Conservation (phyloP, 2,888 invertebrate species). For the Dicranocentrus wangi region DNA sequence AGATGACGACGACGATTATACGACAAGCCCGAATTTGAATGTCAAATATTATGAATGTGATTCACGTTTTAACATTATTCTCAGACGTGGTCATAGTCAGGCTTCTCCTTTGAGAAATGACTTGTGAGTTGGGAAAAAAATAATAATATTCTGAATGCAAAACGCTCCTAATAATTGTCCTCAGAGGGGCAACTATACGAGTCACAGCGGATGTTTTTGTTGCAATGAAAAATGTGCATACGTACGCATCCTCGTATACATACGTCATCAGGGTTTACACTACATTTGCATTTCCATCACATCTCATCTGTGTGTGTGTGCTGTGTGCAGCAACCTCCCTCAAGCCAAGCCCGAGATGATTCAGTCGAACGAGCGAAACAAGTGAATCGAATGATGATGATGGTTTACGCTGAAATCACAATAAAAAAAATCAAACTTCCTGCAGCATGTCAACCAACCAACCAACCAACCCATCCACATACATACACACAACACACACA, state of each 20-base stretch:
- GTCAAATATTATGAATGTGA: slow-evolving; percentile 31
- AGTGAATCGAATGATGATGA: slow-evolving; percentile 41
- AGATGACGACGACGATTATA: slow-evolving; percentile 30
- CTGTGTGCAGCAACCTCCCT: slow-evolving; percentile 10
- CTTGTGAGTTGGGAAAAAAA: background rate
- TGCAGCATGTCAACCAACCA: slow-evolving; percentile 3
- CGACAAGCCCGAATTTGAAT: slow-evolving; percentile 35
- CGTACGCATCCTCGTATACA: background rate
- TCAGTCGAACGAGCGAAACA: slow-evolving; percentile 19
- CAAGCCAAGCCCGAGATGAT: slow-evolving; percentile 35
- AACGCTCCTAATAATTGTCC: slow-evolving; percentile 32
- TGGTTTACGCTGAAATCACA: slow-evolving; percentile 42
- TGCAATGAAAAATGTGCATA: slow-evolving; percentile 14
- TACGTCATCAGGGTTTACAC: slow-evolving; percentile 28
- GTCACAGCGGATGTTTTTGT: slow-evolving; percentile 18
- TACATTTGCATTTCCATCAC: slow-evolving; percentile 58
- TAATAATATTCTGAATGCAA: slow-evolving; percentile 27
- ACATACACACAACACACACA: no score
- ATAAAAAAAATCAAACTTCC: slow-evolving; percentile 34
- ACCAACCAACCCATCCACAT: no score
- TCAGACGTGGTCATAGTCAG: background rate
- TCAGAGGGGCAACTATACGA: slow-evolving; percentile 26
- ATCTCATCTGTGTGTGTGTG: slow-evolving; percentile 23
- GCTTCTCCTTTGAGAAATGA: background rate
- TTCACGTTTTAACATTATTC: slow-evolving; percentile 1